phyloP scores from a whole-genome alignment of 2,113 vertebrate genomes.

The Aplodontia rufa region DNA sequence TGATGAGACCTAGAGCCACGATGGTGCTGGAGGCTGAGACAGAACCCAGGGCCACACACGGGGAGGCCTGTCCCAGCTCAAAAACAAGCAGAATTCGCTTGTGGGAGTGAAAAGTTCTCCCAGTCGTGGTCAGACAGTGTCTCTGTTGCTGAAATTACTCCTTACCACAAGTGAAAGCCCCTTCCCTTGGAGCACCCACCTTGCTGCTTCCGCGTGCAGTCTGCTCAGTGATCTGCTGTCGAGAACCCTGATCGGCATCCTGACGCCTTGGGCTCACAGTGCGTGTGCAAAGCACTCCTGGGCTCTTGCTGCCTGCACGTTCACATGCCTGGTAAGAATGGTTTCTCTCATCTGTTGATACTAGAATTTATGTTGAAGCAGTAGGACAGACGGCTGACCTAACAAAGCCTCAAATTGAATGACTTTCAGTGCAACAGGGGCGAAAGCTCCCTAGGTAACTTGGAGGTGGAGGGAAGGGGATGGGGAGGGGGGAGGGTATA shows the following conservation, averaged over 20 bases:
- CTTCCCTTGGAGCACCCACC: background rate
- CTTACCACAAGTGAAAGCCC: background rate
- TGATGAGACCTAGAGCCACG: background rate
- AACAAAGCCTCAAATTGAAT: no score
- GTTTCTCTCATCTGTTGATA: no score
- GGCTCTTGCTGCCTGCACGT: background rate
- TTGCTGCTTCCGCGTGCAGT: background rate
- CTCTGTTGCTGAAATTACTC: background rate
- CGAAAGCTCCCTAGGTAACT: no score
- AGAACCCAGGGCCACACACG: slow-evolving; percentile 8
- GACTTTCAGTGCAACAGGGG: no score
- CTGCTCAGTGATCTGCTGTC: background rate
- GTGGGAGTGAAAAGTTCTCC: slow-evolving; percentile 35
- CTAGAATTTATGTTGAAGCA: no score
- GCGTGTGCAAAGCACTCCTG: background rate
- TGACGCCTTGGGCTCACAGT: background rate
- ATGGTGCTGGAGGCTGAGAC: background rate
- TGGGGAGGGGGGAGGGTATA: no score
- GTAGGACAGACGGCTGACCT: no score
- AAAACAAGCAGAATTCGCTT: slow-evolving; percentile 29
- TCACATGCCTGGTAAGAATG: background rate
- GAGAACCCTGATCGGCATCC: background rate
- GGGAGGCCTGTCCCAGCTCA: slow-evolving; percentile 30
- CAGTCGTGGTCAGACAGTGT: background rate
- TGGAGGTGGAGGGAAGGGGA: no score